Evolutionary conservation across 2,113 vertebrate genomes (phyloP).

Genomic region (Stigmatopora argus): DNA sequence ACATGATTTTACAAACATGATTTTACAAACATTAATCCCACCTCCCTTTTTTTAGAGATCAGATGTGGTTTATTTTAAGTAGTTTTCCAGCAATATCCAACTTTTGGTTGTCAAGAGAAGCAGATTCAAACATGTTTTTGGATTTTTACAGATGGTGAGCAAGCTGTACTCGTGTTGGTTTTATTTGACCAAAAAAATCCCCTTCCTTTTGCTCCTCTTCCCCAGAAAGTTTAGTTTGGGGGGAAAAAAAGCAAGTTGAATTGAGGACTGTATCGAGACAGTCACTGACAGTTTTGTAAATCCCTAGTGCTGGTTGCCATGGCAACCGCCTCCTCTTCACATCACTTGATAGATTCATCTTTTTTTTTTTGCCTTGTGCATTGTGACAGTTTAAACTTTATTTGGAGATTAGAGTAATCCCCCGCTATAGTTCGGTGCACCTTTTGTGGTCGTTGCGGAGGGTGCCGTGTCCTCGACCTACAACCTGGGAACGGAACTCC

Average conservation of each 20-base stretch:
- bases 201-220: not conserved
- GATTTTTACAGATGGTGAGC: conserved; percentile 43
- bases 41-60: conserved; percentile 30
- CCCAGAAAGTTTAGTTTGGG: not conserved
- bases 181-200: not conserved
- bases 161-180: conserved; percentile 11
- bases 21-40: not conserved
- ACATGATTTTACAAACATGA: too few relatives aligned
- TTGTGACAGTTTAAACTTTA: not conserved
- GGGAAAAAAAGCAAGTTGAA: not conserved
- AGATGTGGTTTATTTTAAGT: conserved; percentile 44
- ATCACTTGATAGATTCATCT: not conserved
- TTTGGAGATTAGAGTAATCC: not conserved
- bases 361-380: not conserved
- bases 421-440: not conserved
- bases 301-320: not conserved
- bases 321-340: not conserved
- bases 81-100: conserved; percentile 49
- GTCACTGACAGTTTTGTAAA: conserved; percentile 1
- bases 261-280: conserved; percentile 6
- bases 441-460: too few relatives aligned
- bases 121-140: conserved; percentile 52
- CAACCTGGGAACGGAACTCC: not conserved
- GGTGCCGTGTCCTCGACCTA: too few relatives aligned
- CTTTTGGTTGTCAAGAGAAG: conserved; percentile 44